phyloP scores from a whole-genome alignment of 2,797 vertebrate species.

The Amphiprion clarkii region DNA sequence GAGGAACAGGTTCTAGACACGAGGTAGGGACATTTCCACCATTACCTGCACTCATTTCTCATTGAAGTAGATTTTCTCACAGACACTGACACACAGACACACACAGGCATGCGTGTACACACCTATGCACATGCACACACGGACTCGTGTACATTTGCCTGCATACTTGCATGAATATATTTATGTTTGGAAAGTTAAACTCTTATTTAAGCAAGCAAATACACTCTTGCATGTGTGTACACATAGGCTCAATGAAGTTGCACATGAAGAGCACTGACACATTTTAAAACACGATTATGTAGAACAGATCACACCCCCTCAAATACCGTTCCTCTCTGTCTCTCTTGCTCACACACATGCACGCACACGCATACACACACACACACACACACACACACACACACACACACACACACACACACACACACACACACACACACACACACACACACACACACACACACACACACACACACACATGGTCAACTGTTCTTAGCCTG shows the following conservation, averaged over 20 bases:
- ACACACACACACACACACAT: slow-evolving; percentile 22
- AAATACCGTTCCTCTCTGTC: slow-evolving; percentile 42
- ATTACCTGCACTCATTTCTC: slow-evolving; percentile 28
- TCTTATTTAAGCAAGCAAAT: background rate
- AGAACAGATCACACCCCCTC: slow-evolving; percentile 40
- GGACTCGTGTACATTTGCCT: no score
- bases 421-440: slow-evolving; percentile 13
- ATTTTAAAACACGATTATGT: slow-evolving; percentile 40
- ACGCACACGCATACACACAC: slow-evolving; percentile 12
- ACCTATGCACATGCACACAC: no score
- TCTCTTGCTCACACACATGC: slow-evolving; percentile 13
- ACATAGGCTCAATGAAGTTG: slow-evolving; percentile 29
- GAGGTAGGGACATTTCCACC: slow-evolving; percentile 80
- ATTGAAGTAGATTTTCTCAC: slow-evolving; percentile 9
- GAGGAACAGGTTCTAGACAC: slow-evolving; percentile 57
- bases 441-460: background rate
- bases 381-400: background rate
- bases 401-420: slow-evolving; percentile 23
- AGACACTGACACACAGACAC: slow-evolving; percentile 14
- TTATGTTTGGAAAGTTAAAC: no score
- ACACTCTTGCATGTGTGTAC: background rate
- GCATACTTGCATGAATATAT: no score
- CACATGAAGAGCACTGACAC: slow-evolving; percentile 37
- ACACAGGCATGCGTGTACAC: no score
- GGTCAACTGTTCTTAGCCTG: slow-evolving; percentile 33